Evolutionary conservation across 2,797 vertebrate genomes (phyloP), one percentile per base, ranked within the genome.

Genomic region (Hozukius guyotensis): DNA sequence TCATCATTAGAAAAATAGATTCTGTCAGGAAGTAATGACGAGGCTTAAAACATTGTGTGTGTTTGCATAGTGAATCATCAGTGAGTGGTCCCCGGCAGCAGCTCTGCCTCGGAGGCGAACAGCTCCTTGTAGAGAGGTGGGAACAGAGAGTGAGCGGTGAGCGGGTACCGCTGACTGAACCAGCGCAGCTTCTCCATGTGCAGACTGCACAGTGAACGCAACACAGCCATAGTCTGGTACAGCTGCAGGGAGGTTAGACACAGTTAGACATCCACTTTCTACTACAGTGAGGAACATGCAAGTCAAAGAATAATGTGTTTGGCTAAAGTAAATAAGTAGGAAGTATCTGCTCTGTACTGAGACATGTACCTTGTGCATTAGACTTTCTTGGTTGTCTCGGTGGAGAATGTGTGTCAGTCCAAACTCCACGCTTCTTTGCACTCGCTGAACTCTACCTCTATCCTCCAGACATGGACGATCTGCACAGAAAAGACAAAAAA

Each of bases 71-170:
- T 38, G 34, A 57, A 38, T 76, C n/a, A 49, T 92, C 89, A 96
- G 75, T 92, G 94, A 57, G 87, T 79, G 69, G 82, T 83, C 84
- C 93, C 89, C 0, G 93, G 90, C 77, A 90, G 89, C 55, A 83
- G 79, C 74, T 98, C 97, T 0, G 89, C 75, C 73, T 98, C 97
- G 4, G 95, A 94, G 81, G 95, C 91, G 25, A 99, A 98, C 80
- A 98, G 96, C 90, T 98, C 98, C 71, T 97, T 97, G 95, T 99
- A 98, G 74, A 99, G 97, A 0, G 97, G 97, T 9, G 98, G 98
- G 85, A 96, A 96, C 67, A 95, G 89, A 0, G 95, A 92, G 89
- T 95, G 93, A 46, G 94, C 94, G 0, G 93, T 95, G 81, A 94
- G 93, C 0, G 96, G 96, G 78, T 94, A 94, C 18, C 93, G 92